These are phyloP conservation scores for Xerus rutilus DNA, from an alignment of 2,797 vertebrate genomes.

Conservation along the genomic window DNA sequence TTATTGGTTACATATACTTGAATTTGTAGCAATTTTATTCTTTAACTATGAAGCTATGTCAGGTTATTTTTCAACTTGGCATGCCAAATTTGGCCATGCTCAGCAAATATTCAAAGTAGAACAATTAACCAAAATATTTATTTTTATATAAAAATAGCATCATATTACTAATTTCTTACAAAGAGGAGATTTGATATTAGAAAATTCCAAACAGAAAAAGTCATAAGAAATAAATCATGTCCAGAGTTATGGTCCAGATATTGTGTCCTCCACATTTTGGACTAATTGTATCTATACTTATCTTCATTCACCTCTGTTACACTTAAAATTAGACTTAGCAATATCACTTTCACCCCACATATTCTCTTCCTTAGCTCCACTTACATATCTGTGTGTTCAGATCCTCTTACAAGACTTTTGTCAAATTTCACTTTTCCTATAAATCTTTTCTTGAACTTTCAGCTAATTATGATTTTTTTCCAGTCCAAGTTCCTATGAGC, in stretches of 20 bases:
- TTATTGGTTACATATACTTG: neutral
- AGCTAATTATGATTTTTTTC: neutral
- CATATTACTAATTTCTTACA: neutral
- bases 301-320: neutral
- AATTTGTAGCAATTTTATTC: neutral
- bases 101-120: slow-evolving; percentile 21
- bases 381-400: neutral
- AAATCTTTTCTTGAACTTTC: neutral
- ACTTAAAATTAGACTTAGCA: neutral
- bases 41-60: neutral
- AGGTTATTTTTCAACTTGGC: neutral
- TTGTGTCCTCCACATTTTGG: neutral
- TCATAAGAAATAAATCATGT: neutral
- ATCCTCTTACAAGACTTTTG: neutral
- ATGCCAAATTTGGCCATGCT: neutral
- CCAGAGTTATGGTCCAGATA: neutral
- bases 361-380: neutral
- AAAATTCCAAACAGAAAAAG: neutral
- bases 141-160: neutral
- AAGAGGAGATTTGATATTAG: neutral
- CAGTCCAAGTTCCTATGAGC: neutral
- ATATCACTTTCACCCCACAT: neutral
- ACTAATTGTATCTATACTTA: neutral
- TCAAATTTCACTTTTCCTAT: neutral
- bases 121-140: neutral